These are phyloP conservation scores for Agonopterix arenella DNA, from an alignment of 2,888 invertebrate species.

Conservation along the genomic window DNA sequence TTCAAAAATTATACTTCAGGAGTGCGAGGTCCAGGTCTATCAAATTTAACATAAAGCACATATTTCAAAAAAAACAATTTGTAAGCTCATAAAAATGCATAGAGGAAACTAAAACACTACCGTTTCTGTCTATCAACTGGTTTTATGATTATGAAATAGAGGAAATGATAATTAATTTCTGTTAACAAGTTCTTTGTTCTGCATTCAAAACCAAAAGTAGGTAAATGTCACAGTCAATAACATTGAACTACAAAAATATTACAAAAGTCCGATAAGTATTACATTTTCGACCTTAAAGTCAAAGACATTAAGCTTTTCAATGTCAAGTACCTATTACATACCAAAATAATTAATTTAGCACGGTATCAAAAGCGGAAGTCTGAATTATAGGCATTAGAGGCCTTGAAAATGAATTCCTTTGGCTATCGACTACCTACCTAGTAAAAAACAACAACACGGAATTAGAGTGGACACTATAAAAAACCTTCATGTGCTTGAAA, in stretches of 20 bases:
- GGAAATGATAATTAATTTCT: no score
- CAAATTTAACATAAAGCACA: not conserved
- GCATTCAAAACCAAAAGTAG: not conserved
- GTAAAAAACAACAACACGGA: slow-evolving; percentile 21
- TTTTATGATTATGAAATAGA: no score
- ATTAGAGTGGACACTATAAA: slow-evolving; percentile 19
- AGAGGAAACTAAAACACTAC: slow-evolving; percentile 2
- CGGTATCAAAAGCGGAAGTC: slow-evolving; percentile 22
- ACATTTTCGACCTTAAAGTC: not conserved
- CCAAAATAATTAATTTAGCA: slow-evolving; percentile 17
- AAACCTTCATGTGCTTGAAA: slow-evolving; percentile 17
- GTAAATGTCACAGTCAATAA: slow-evolving; percentile 13
- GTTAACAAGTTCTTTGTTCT: slow-evolving; percentile 6
- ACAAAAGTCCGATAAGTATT: not conserved
- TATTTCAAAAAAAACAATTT: not conserved
- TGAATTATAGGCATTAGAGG: slow-evolving; percentile 8
- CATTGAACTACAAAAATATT: slow-evolving; percentile 1
- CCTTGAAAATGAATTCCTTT: slow-evolving; percentile 28
- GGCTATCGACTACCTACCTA: slow-evolving; percentile 9
- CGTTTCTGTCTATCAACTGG: no score
- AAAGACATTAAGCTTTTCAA: not conserved
- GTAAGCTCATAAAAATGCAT: not conserved
- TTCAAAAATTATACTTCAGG: no score
- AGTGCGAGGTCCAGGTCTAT: no score
- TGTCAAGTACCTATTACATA: slow-evolving; percentile 3